Percentiles rank a stretch among this genome's conserved stretches.
Conservation (phyloP, 2,888 invertebrate species). For the Noctua janthina region DNA sequence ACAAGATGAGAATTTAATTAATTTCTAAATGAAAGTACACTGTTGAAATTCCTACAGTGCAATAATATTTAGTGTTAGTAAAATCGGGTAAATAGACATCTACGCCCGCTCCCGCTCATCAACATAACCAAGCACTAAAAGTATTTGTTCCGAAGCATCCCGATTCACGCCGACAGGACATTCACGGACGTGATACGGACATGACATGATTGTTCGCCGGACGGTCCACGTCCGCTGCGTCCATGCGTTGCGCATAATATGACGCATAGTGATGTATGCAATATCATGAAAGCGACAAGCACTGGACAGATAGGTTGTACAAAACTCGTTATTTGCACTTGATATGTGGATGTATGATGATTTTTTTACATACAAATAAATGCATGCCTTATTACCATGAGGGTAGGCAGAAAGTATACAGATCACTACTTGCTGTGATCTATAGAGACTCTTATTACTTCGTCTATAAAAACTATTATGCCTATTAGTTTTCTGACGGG, state of each 20-base stretch:
- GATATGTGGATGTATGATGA: neutral
- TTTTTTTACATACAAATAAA: too few relatives aligned
- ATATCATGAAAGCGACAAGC: constrained; percentile 24
- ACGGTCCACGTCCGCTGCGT: constrained; percentile 15
- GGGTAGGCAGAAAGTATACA: neutral
- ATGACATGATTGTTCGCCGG: constrained; percentile 38
- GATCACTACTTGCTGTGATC: neutral
- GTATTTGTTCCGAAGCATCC: constrained; percentile 30
- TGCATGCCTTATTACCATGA: neutral
- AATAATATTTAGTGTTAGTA: neutral
- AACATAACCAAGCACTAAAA: neutral
- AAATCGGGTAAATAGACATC: neutral
- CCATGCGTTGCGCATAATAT: constrained; percentile 14
- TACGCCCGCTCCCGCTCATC: neutral
- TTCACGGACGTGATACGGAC: constrained; percentile 33
- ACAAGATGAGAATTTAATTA: too few relatives aligned
- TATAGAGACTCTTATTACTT: neutral
- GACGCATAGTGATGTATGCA: constrained; percentile 18
- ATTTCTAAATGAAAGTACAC: too few relatives aligned
- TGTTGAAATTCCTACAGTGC: neutral
- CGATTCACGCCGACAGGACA: constrained; percentile 25
- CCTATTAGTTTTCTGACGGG: too few relatives aligned
- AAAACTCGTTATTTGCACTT: neutral
- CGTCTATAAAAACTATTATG: too few relatives aligned
- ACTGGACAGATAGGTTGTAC: neutral